Conservation (phyloP, 2,797 vertebrate genomes). For the Tympanoctomys barrerae region DNA sequence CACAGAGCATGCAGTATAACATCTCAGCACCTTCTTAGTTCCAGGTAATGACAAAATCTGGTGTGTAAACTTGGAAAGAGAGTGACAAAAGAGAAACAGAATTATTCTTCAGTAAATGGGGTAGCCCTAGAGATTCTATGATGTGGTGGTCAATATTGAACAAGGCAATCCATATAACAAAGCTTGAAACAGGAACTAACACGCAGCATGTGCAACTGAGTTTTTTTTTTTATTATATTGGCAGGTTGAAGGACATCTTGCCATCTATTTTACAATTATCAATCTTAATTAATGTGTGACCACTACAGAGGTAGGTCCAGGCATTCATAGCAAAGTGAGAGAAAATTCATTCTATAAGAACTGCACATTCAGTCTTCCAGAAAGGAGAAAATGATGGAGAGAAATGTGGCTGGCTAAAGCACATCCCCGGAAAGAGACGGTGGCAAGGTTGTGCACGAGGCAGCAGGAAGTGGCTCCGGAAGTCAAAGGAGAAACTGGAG, state of each 20-base stretch:
- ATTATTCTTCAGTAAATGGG: neutral
- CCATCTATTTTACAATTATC: neutral
- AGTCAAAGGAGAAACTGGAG: constrained; percentile 23
- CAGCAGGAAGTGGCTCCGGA: constrained; percentile 1
- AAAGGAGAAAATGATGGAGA: constrained; percentile 41
- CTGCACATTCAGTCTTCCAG: neutral
- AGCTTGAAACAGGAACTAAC: neutral
- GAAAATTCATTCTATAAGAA: neutral
- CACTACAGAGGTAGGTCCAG: neutral
- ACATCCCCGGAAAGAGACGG: neutral
- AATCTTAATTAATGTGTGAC: neutral
- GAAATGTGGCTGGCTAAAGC: constrained; percentile 49
- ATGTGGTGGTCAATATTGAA: neutral
- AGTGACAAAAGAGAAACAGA: neutral
- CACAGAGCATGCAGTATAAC: neutral
- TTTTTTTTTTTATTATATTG: neutral
- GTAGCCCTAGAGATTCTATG: neutral
- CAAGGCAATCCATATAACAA: neutral
- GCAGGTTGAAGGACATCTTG: neutral
- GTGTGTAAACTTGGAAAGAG: neutral
- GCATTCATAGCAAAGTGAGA: neutral
- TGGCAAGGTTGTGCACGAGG: constrained; percentile 21
- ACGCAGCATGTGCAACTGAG: neutral
- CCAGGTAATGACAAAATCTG: neutral
- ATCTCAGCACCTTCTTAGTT: neutral